Evolutionary conservation across 1,140 invertebrate species (phyloP), one percentile per base, ranked within the genome.

Genomic region (Aporrectodea caliginosa): DNA sequence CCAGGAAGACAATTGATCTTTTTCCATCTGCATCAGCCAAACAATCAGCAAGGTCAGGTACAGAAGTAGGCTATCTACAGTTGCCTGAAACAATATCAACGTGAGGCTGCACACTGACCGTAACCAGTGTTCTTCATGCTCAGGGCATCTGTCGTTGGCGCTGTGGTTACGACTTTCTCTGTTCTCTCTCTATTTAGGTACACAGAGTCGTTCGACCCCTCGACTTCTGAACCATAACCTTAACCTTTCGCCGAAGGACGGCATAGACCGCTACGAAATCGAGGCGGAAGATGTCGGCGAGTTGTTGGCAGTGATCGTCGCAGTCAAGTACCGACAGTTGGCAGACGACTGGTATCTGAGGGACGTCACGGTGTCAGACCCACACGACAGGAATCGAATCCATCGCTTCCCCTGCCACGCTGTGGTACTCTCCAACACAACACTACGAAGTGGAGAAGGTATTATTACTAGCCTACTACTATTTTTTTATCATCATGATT

Each of bases 281-380:
- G 22, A 77, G 32, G 58, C 75, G 16, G 75, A 77, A 16, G 32
- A 32, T n/a, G 33, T 77, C 29, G 75, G 75, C 22, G 75, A 77
- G 29, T 35, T 77, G 75, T 29, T 77, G 27, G 29, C 75, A 16
- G 75, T 77, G n/a, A 68, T 32, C 33, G 33, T 77, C 2, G 6
- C 75, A n/a, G 75, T 77, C 22, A 77, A 35, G 32, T 35, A 77
- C 58, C 75, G 78, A 35, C 78, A 79, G 35, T 31, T 79, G 30
- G 74, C 78, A 6, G 78, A 79, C 16, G 43, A 68, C 35, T 79
- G 78, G 78, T 79, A 76, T 69, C 73, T 79, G 1, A 31, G 73
- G 30, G 27, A 68, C 30, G 73, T 79, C 35, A 69, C 35, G 1
- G 73, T 79, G 34, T 68, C 72, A 14, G 35, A 43, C 31, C 34